Evolutionary conservation across 2,113 vertebrate species (phyloP).

Genomic region (Scopus umbretta): DNA sequence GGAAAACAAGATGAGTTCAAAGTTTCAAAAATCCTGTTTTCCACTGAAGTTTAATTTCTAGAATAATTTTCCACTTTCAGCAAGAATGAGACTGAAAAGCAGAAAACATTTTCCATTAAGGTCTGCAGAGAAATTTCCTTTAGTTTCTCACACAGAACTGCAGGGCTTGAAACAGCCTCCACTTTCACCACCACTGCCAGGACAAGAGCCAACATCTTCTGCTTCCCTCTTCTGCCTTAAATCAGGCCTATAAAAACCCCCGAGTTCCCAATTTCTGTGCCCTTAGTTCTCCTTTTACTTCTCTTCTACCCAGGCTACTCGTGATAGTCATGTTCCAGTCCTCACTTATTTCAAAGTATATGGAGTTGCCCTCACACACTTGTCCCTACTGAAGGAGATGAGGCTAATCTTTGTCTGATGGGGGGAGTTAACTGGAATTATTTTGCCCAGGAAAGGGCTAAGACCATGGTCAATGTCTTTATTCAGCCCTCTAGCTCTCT

Average conservation of each 20-base stretch:
- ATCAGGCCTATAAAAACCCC: neutral
- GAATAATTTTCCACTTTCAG: slow-evolving; percentile 40
- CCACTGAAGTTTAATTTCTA: slow-evolving; percentile 46
- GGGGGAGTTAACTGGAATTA: neutral
- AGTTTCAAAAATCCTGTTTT: slow-evolving; percentile 19
- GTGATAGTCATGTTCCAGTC: neutral
- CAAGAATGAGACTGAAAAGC: slow-evolving; percentile 13
- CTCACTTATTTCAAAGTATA: neutral
- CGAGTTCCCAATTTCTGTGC: neutral
- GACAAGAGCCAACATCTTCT: slow-evolving; percentile 19
- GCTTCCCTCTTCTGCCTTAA: neutral
- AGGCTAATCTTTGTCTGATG: neutral
- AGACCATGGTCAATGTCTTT: neutral
- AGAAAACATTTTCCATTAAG: slow-evolving; percentile 36
- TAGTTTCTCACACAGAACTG: neutral
- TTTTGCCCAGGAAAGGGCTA: neutral
- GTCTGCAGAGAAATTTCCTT: slow-evolving; percentile 26
- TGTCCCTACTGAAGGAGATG: neutral
- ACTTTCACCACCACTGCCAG: slow-evolving; percentile 4
- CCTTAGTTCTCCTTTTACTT: neutral
- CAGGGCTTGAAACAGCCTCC: neutral
- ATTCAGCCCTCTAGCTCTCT: neutral
- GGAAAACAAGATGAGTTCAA: slow-evolving; percentile 31
- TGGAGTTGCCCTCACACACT: neutral
- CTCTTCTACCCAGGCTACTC: neutral